Conservation (phyloP, 2,113 vertebrate species). For the Turnix velox region DNA sequence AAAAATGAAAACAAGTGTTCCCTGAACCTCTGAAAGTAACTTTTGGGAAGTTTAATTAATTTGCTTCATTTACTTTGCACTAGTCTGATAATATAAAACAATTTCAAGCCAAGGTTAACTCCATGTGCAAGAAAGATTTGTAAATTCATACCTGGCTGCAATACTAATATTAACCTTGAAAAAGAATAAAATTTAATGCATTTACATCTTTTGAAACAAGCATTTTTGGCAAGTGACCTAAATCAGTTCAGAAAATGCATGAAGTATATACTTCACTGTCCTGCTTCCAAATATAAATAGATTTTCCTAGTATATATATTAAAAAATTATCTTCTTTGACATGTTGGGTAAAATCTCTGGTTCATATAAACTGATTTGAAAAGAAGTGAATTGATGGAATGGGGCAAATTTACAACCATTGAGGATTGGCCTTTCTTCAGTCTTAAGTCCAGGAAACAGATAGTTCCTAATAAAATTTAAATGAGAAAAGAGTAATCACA, state of each 20-base stretch:
- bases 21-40: not conserved
- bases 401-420: not conserved
- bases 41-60: not conserved
- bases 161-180: not conserved
- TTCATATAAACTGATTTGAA: not conserved
- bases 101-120: constrained; percentile 20
- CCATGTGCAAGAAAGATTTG: not conserved
- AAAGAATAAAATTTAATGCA: not conserved
- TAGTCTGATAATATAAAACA: not conserved
- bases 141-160: constrained; percentile 1
- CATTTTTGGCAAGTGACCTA: not conserved
- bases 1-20: not conserved
- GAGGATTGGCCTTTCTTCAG: not conserved
- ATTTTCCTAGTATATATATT: not conserved
- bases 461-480: not conserved
- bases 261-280: not conserved
- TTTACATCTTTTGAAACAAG: not conserved
- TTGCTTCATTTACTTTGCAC: not conserved
- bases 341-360: not conserved
- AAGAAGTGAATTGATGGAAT: not conserved
- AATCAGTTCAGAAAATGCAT: not conserved
- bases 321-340: not conserved
- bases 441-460: not conserved
- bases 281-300: not conserved
- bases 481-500: not conserved